These are phyloP conservation scores for Drosophila sordidapex DNA, from an alignment of 2,888 invertebrate species.

Conservation along the genomic window DNA sequence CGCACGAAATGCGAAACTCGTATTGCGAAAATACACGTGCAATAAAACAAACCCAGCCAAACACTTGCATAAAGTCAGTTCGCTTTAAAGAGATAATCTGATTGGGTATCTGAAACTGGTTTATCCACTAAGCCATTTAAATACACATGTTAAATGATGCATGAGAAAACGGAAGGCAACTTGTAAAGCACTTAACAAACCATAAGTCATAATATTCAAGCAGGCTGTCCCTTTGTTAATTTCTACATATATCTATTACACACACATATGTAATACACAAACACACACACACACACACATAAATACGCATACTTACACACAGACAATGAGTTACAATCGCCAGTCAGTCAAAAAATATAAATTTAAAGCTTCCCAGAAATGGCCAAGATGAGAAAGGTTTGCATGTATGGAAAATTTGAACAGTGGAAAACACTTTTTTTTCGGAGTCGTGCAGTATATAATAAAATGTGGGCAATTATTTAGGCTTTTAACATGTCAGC, in stretches of 20 bases:
- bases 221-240: constrained; percentile 29
- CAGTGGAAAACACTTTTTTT: constrained; percentile 20
- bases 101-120: not conserved
- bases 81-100: not conserved
- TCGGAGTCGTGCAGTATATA: constrained; percentile 15
- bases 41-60: not conserved
- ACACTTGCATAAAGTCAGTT: not conserved
- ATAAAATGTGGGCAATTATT: constrained; percentile 67
- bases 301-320: not conserved
- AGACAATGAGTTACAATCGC: not conserved
- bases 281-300: not conserved
- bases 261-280: not conserved
- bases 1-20: constrained; percentile 6
- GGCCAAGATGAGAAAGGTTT: constrained; percentile 13
- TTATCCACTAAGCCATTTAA: not conserved
- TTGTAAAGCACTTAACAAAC: constrained; percentile 30
- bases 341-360: constrained; percentile 3
- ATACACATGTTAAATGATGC: not conserved
- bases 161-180: constrained; percentile 4
- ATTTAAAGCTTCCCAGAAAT: constrained; percentile 14
- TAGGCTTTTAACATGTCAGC: constrained; percentile 71
- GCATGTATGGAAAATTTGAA: constrained; percentile 3
- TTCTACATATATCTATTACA: constrained; percentile 19
- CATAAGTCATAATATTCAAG: constrained; percentile 28
- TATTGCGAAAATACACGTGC: not conserved